Base-by-base conservation (phyloP, 2,797 vertebrate genomes). In the Platalea minor region DNA sequence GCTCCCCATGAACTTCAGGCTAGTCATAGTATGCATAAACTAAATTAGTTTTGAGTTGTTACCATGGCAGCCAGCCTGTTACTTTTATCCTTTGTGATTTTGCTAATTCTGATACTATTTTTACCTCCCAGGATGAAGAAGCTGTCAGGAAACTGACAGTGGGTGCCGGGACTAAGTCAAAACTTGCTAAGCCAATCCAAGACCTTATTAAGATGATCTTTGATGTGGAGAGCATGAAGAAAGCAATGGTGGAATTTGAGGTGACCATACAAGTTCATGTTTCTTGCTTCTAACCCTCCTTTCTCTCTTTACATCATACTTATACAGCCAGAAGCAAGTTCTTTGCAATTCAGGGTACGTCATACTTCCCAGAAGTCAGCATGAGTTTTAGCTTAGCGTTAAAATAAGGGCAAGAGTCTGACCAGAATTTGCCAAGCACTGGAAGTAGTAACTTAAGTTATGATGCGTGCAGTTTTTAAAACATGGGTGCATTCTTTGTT, bases 191-290 rank as follows among this genome's bases (percentile, higher is more conserved):
- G 94, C 98, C 99, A 0, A 98, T 99, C 53, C 99, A 99, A 93
- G 99, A 99, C 31, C 98, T 99, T 46, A 99, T 99, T 91, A 99
- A 99, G 95, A 98, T 98, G 97, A 99, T 99, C 95, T 99, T 99
- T 91, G 99, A 99, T 69, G 99, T 99, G 86, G 99, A 99, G 90
- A 99, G 99, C 97, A 99, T 99, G 99, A 99, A 99, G 98, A 99
- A 99, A 94, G 99, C 99, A 57, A 99, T 99, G 99, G 99, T 99
- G 97, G 99, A 99, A 96, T 99, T 99, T 94, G 99, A 99, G 99
- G 99, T 99, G 19, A 79, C 43, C 80, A 17, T 23, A 19, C 7
- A 4, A 4, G 2, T 87, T 75, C 24, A 29, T n/a, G 3, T 61
- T 76, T 74, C 26, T 85, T 25, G 2, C 19, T 82, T 82, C 45